Conservation (phyloP, 2,113 vertebrate genomes). For the Macrotus californicus region DNA sequence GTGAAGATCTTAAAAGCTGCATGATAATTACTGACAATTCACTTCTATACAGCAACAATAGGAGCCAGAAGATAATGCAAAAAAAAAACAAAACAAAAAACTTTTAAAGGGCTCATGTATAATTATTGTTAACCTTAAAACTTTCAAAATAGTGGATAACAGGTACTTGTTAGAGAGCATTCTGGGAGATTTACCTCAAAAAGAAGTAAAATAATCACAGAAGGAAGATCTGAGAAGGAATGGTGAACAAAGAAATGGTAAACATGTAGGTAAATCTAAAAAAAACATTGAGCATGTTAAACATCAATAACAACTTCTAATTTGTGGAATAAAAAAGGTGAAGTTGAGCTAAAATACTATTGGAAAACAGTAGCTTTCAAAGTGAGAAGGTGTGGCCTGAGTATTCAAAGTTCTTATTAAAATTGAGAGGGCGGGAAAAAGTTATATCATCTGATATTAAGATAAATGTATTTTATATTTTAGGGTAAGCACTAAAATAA, state of each 20-base stretch:
- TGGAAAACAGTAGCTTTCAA: not conserved
- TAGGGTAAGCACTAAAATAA: not conserved
- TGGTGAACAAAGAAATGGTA: not conserved
- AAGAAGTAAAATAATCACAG: not conserved
- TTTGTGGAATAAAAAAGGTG: not conserved
- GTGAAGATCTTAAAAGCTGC: not conserved
- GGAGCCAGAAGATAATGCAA: not conserved
- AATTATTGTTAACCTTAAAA: not conserved
- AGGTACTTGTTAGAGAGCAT: not conserved
- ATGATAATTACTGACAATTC: not conserved
- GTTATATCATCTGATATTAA: not conserved
- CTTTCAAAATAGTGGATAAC: not conserved
- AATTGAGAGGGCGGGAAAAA: not conserved
- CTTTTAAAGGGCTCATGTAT: not conserved
- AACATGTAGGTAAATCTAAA: not conserved
- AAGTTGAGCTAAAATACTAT: not conserved
- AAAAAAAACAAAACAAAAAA: not conserved
- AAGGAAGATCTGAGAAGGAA: not conserved
- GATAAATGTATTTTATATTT: constrained; percentile 28
- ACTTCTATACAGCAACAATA: not conserved
- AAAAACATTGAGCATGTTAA: not conserved
- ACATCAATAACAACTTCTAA: not conserved
- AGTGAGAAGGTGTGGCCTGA: not conserved
- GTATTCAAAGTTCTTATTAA: not conserved
- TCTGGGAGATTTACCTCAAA: not conserved